phyloP scores from a whole-genome alignment of 2,797 vertebrate species.

The Craterocephalus amniculus region DNA sequence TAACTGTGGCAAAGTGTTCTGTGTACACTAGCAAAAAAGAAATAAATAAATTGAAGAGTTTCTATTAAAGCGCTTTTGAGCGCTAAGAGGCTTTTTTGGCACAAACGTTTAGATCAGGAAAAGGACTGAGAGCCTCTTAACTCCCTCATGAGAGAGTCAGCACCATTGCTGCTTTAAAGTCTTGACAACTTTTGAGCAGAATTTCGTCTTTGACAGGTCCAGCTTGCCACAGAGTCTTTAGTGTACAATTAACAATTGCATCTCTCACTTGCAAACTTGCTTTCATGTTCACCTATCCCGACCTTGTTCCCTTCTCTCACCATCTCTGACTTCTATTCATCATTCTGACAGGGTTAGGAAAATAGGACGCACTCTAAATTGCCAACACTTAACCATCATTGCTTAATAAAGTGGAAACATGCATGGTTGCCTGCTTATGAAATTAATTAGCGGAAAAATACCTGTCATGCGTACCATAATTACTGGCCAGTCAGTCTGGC shows the following conservation, averaged over 20 bases:
- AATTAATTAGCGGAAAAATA: constrained; percentile 74
- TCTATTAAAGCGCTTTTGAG: constrained; percentile 74
- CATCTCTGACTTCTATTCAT: constrained; percentile 9
- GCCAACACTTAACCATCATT: constrained; percentile 32
- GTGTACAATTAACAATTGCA: constrained; percentile 24
- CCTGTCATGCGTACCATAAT: constrained; percentile 63
- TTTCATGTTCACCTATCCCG: background rate
- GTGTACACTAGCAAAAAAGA: constrained; percentile 43
- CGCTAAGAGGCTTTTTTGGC: constrained; percentile 73
- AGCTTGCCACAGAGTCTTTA: constrained; percentile 31
- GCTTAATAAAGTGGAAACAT: constrained; percentile 61
- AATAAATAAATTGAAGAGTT: constrained; percentile 37
- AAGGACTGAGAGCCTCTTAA: constrained; percentile 65
- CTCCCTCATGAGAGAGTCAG: constrained; percentile 67
- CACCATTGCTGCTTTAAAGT: constrained; percentile 69
- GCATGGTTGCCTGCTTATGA: constrained; percentile 52
- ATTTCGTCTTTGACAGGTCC: constrained; percentile 52
- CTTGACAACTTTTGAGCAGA: constrained; percentile 52
- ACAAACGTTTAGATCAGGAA: constrained; percentile 54
- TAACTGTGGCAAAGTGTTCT: constrained; percentile 58
- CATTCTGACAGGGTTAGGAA: constrained; percentile 11
- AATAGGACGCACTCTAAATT: constrained; percentile 38
- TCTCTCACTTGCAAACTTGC: constrained; percentile 4
- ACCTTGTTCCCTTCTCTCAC: background rate
- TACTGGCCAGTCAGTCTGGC: constrained; percentile 50